Evolutionary conservation across 2,113 vertebrate genomes (phyloP), one percentile per base, ranked within the genome.

Genomic region (Leptobrachium ailaonicum): DNA sequence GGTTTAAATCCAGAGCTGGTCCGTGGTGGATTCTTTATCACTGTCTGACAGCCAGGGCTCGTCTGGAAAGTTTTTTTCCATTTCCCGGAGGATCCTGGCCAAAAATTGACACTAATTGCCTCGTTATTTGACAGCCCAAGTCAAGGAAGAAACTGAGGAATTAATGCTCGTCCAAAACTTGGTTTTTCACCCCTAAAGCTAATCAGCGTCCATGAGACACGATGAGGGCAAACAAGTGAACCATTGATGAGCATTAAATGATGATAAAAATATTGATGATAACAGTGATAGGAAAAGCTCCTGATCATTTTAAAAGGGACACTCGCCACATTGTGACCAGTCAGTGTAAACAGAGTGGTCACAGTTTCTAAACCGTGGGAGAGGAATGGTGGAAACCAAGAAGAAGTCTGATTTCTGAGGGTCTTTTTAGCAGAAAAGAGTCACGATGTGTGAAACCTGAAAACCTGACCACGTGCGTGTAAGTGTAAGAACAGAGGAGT

Each of bases 41-140:
- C 42, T 54, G 10, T 58, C 67, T 79, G 77, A 53, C 77, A 79
- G 69, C 13, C 44, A 79, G 77, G 42, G 47, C 14, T 8, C 64
- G 77, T 62, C 67, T 78, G 76, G 67, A 50, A 77, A 32, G 42
- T 63, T 78, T 71, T 60, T 72, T 53, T 72, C 69, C 58, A 66
- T 56, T 44, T 79, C 69, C 45, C 77, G 20, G 10, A 47, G 69
- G 77, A 54, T 79, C 43, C 7, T 11, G 50, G 69, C 77, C 77
- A 79, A 69, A 72, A 66, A 79, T 73, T 72, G 77, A 79, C 77
- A 79, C 60, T 79, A 79, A 79, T 79, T 79, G 77, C 69, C 77
- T 64, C 58, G 45, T 14, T 20, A 66, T 44, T 72, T 72, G 77
- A 71, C 69, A 79, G 77, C 41, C 69, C 53, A 79, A 66, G 77